Conservation (phyloP, 2,113 vertebrate species). For the Tenrec ecaudatus region DNA sequence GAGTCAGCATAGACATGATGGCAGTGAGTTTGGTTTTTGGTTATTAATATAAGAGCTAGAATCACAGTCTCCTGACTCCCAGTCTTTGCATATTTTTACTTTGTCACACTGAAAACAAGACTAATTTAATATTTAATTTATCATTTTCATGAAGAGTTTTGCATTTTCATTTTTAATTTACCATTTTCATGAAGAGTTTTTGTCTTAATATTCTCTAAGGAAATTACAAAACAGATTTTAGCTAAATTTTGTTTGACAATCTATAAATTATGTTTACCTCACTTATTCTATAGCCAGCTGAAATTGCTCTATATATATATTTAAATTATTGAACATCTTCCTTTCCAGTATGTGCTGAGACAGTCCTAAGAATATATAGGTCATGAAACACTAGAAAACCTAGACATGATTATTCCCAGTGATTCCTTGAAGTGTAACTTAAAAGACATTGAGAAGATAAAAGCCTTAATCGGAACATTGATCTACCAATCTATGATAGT, state of each 20-base stretch:
- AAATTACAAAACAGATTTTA: constrained; percentile 31
- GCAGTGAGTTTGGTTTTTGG: neutral
- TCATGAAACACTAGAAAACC: neutral
- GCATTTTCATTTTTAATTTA: too few relatives aligned
- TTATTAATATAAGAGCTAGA: neutral
- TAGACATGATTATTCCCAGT: neutral
- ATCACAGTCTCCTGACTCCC: neutral
- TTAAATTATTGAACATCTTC: neutral
- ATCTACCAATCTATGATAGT: neutral
- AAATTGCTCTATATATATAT: neutral
- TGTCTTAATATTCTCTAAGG: neutral
- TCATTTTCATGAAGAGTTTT: neutral
- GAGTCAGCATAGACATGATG: too few relatives aligned
- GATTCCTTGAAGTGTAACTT: neutral
- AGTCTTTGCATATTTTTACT: constrained; percentile 19
- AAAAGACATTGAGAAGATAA: neutral
- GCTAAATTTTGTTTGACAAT: neutral
- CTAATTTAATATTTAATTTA: neutral
- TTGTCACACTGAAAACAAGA: neutral
- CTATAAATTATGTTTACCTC: constrained; percentile 29
- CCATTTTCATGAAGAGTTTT: too few relatives aligned
- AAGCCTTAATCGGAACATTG: constrained; percentile 5
- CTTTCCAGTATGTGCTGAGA: neutral
- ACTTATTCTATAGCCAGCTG: neutral
- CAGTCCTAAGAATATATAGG: neutral